Evolutionary conservation across 1,140 invertebrate genomes (phyloP), one percentile per base, ranked within the genome.

Genomic region (Drosophila mojavensis): DNA sequence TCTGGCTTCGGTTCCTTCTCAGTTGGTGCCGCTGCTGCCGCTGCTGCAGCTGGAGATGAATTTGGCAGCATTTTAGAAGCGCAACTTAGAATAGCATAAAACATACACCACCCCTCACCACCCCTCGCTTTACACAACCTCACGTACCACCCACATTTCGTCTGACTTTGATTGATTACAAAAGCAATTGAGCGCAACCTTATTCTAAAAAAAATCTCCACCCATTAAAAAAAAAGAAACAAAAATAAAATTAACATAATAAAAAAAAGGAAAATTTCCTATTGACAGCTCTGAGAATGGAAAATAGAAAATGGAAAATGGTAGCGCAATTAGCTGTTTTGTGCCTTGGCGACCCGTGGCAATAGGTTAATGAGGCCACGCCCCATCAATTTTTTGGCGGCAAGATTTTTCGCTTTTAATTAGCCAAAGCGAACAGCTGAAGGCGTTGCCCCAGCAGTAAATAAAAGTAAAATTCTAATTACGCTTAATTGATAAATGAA

Each of bases 81-180:
- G 47, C 55, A 67, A 33, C 45, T 51, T 51, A 41, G 36, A 47
- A 3, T 13, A 13, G 13, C 20, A 28, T 9, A 24, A 43, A 51
- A 59, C 41, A 36, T 55, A 64, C 62, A 47, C 41, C 58, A 30
- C 26, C 3, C 20, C 45, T 41, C 55, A 41, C 17, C 20, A 24
- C 20, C 20, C 51, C 17, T 51, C 15, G 9, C 30, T 41, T 10
- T 15, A 7, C 11, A 28, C 28, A 33, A 9, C 13, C 10, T n/a
- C 3, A 41, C 28, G 4, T 10, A 5, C 26, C 54, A 24, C 17
- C n/a, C 41, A 9, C 64, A 48, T 47, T 66, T 59, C 67, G 62
- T 24, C 58, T 69, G 65, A 85, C 82, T 85, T 85, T 85, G 82
- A 85, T 85, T 85, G 82, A 85, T 85, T 85, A 79, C 83, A 69